Evolutionary conservation across 2,797 vertebrate species (phyloP), one percentile per base, ranked within the genome.

Genomic region (Choloepus didactylus): DNA sequence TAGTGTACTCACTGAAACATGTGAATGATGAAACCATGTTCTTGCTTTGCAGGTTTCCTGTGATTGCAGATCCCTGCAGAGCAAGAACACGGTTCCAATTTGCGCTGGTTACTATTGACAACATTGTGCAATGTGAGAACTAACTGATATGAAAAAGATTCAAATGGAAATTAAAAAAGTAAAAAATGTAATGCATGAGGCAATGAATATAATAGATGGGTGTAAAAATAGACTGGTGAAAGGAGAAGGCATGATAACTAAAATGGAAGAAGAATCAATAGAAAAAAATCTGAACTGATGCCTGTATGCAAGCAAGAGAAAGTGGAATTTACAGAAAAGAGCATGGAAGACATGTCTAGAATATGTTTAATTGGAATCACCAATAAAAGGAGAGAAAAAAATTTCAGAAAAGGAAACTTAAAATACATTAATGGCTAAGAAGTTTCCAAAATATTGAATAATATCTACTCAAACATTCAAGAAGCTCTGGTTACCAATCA

Each of bases 91-190:
- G n/a, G 18, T 27, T 84, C 12, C 6, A 4, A 56, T 62, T 56
- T 44, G 31, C 46, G 44, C 83, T 51, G 35, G 9, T 70, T 76
- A 81, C 16, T 44, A 18, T 66, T 66, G 80, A 66, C 21, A 66
- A 16, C 64, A 41, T 11, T 62, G 35, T 49, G 21, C 29, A 67
- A 93, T 64, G 51, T 41, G 19, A 66, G 35, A 1, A 49, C 46
- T 18, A 3, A 35, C 67, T 86, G 14, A 59, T 9, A 59, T 81
- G 49, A 41, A 49, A 64, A 46, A 46, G 7, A 46, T 31, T 91
- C 38, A 86, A 49, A 86, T 49, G 54, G 44, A 83, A 88, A 87
- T 91, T 82, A 21, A 54, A 44, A 54, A 92, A 76, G 60, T 81
- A 12, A 67, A 69, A 21, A 62, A 77, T 76, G 11, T 82, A 76